Evolutionary conservation across 2,113 vertebrate species (phyloP), one percentile per base, ranked within the genome.

Genomic region (Neoarius graeffei): DNA sequence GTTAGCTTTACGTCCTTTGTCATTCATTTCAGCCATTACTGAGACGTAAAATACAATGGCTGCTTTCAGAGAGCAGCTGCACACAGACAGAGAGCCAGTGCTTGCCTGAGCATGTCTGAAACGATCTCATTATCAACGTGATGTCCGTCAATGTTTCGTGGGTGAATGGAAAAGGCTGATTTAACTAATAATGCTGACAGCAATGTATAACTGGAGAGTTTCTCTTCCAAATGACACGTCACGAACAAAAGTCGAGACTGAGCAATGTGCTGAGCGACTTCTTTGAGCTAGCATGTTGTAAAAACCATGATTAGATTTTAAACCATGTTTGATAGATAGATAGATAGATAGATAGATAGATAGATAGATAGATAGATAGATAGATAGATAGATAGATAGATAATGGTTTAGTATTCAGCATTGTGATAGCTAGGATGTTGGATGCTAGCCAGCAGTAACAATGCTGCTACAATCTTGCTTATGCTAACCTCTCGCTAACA

Each of bases 1-100:
- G 86, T 91, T 89, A 89, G 85, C 69, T 87, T 87, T 85, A 85
- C 85, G 67, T 52, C 83, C 88, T 87, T 83, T 81, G 83, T 87
- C 77, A 87, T 87, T 89, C 84, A 85, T 89, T 89, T 92, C 89
- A 91, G 84, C 88, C 42, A 35, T 62, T 88, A 87, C 89, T 48
- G 35, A 73, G 30, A 69, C 48, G 83, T 87, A 42, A 86, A 81
- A 17, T 42, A 15, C 52, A 87, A 83, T 56, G 42, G 85, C 1
- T 52, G 76, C 88, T 69, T 42, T 30, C 48, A 79, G 59, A 81
- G 69, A 80, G 19, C 56, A 84, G 64, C 82, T 52, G 54, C 19
- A 3, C 81, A 27, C 8, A 73, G 66, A 64, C 25, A 15, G 30
- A 20, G 42, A 64, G 67, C 67, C 76, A 23, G 25, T 23, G 17